Evolutionary conservation across 2,113 vertebrate genomes (phyloP).

Genomic region (Gavialis gangeticus): DNA sequence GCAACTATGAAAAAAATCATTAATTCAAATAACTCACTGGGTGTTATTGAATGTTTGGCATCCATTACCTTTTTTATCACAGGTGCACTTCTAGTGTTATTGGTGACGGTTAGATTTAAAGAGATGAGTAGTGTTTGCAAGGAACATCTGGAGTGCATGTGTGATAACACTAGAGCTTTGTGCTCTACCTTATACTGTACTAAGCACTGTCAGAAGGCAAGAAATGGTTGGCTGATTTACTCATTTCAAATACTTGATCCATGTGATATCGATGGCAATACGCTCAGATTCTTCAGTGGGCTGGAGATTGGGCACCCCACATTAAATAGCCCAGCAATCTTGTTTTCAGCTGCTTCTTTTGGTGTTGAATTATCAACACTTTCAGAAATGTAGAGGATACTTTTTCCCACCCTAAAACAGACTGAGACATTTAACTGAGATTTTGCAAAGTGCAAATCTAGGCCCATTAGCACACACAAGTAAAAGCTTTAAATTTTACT

Average conservation of each 20-base stretch:
- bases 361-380: constrained; percentile 29
- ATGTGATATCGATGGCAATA: background rate
- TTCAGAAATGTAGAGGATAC: background rate
- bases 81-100: background rate
- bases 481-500: constrained; percentile 48
- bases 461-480: constrained; percentile 3
- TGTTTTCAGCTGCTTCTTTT: background rate
- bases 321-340: background rate
- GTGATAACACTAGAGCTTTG: background rate
- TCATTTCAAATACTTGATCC: background rate
- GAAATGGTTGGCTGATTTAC: background rate
- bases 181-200: background rate
- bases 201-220: background rate
- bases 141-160: background rate
- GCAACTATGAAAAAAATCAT: background rate
- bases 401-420: background rate
- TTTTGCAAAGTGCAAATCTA: constrained; percentile 9
- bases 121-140: background rate
- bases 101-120: background rate
- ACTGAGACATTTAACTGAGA: constrained; percentile 8
- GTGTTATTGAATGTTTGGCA: background rate
- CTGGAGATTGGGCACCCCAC: background rate
- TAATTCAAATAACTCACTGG: background rate
- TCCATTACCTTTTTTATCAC: background rate
- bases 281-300: background rate